Conservation (phyloP, 2,888 invertebrate species). For the Sussaba pulchella region DNA sequence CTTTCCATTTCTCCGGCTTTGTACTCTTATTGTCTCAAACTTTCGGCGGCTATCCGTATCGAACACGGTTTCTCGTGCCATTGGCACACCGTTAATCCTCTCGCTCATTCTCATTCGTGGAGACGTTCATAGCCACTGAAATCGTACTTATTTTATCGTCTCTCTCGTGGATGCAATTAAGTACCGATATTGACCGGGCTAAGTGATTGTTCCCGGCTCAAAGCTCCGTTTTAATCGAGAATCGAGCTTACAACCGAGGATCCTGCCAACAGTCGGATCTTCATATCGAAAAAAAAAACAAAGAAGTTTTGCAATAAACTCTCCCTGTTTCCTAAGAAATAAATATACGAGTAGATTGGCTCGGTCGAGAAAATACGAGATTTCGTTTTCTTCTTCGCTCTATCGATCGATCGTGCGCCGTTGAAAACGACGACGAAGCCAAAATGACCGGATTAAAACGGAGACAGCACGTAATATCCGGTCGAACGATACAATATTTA, state of each 20-base stretch:
- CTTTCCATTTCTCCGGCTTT: not conserved
- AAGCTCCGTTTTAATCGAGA: slow-evolving; percentile 9
- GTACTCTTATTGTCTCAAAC: slow-evolving; percentile 16
- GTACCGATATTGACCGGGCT: slow-evolving; percentile 66
- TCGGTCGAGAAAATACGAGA: too few relatives aligned
- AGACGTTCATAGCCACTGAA: slow-evolving; percentile 58
- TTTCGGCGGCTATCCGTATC: slow-evolving; percentile 26
- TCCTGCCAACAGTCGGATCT: slow-evolving; percentile 21
- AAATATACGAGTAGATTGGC: too few relatives aligned
- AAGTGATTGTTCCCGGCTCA: slow-evolving; percentile 8
- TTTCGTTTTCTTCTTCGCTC: too few relatives aligned
- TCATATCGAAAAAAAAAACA: slow-evolving; percentile 28
- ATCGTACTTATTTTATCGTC: slow-evolving; percentile 78
- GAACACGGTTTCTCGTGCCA: slow-evolving; percentile 6
- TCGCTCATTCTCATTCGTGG: slow-evolving; percentile 5
- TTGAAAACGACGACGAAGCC: not conserved
- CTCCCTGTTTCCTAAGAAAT: too few relatives aligned
- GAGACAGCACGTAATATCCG: not conserved
- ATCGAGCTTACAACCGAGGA: not conserved
- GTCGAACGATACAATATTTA: not conserved
- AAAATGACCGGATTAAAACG: not conserved
- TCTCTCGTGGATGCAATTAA: slow-evolving; percentile 77
- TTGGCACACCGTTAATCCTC: slow-evolving; percentile 37
- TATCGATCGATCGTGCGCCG: not conserved
- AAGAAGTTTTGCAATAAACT: too few relatives aligned